phyloP scores from a whole-genome alignment of 1,140 invertebrate species.

The Euwallacea fornicatus region DNA sequence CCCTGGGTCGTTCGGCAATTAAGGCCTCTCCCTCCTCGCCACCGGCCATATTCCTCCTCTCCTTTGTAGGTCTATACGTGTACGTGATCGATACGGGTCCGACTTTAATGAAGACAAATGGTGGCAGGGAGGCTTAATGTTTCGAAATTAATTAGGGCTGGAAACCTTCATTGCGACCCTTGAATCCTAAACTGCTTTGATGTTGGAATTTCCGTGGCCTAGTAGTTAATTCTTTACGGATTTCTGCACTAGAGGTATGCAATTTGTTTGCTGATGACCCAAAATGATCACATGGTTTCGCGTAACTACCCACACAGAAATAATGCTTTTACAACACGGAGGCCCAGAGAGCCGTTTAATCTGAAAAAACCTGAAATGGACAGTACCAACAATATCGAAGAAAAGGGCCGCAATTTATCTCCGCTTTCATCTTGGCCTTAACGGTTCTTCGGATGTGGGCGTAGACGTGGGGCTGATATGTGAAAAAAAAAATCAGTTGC shows the following conservation, averaged over 20 bases:
- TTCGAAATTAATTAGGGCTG: conserved; percentile 17
- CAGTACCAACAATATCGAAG: neutral
- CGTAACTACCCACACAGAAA: too few species aligned
- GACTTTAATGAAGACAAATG: conserved; percentile 20
- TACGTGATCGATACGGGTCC: neutral
- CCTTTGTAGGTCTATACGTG: too few species aligned
- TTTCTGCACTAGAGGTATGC: too few species aligned
- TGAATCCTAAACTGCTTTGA: neutral
- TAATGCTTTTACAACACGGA: too few species aligned
- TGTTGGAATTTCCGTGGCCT: neutral
- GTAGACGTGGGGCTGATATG: conserved; percentile 1
- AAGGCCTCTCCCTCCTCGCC: too few species aligned
- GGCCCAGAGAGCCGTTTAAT: too few species aligned
- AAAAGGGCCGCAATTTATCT: conserved; percentile 13
- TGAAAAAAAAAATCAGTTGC: neutral
- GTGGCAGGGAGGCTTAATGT: conserved; percentile 1
- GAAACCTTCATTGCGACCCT: conserved; percentile 4
- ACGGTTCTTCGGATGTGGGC: conserved; percentile 15
- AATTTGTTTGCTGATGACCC: too few species aligned
- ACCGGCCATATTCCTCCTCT: too few species aligned
- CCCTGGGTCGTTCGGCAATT: too few species aligned
- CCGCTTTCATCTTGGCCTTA: conserved; percentile 24
- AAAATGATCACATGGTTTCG: too few species aligned
- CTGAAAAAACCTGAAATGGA: neutral
- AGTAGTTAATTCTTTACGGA: too few species aligned